Evolutionary conservation across 2,888 invertebrate genomes (phyloP).

Genomic region (Eupithecia tripunctaria): DNA sequence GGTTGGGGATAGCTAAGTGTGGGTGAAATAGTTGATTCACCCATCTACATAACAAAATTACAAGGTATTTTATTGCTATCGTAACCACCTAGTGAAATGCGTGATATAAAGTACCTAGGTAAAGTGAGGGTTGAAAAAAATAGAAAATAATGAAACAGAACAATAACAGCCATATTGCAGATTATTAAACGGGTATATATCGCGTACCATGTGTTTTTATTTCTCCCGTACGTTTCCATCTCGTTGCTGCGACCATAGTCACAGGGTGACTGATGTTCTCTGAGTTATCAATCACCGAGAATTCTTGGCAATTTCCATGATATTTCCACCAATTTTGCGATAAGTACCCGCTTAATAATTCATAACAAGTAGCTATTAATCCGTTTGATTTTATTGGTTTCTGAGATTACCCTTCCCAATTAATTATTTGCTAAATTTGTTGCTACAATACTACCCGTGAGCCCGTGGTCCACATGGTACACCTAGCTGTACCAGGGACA

Average conservation of each 20-base stretch:
- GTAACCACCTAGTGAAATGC: background rate
- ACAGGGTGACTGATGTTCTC: background rate
- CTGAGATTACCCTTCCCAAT: background rate
- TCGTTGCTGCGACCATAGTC: background rate
- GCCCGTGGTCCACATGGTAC: too few species aligned
- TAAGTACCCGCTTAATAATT: background rate
- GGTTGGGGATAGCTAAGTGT: too few species aligned
- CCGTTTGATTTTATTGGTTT: background rate
- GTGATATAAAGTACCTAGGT: background rate
- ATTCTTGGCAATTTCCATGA: background rate
- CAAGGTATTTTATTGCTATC: background rate
- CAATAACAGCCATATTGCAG: background rate
- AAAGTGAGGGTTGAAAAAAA: background rate
- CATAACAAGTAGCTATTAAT: background rate
- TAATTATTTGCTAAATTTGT: too few species aligned
- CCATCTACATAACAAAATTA: slow-evolving; percentile 38
- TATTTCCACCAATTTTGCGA: background rate
- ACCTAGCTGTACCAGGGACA: too few species aligned
- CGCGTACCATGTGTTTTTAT: background rate
- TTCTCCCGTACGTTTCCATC: background rate
- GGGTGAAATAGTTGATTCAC: too few species aligned
- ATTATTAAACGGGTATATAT: slow-evolving; percentile 4
- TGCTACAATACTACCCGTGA: too few species aligned
- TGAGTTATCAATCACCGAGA: background rate
- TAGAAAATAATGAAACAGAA: background rate